These are phyloP conservation scores for Chymomyza amoena DNA, from an alignment of 2,888 invertebrate genomes.

Conservation along the genomic window DNA sequence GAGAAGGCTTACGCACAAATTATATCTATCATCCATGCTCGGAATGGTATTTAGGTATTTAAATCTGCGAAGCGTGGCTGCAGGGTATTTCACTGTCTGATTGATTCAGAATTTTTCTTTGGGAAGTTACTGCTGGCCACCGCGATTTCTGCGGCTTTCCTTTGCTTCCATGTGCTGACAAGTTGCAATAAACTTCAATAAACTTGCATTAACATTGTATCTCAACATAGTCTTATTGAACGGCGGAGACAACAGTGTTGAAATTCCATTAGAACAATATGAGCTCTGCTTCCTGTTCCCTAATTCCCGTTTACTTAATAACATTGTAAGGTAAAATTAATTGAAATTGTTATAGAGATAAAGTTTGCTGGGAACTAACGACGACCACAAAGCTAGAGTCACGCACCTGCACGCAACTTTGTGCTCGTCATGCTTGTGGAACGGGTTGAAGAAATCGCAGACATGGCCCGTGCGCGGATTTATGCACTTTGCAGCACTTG, in stretches of 20 bases:
- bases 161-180: slow-evolving; percentile 62
- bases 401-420: slow-evolving; percentile 40
- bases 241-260: background rate
- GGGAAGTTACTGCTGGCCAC: background rate
- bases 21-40: too few species aligned
- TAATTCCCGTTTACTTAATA: background rate
- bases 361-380: slow-evolving; percentile 12
- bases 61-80: too few species aligned
- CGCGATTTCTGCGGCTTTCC: slow-evolving; percentile 18
- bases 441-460: background rate
- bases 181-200: slow-evolving; percentile 70
- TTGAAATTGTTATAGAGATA: slow-evolving; percentile 36
- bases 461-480: background rate
- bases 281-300: background rate
- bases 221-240: slow-evolving; percentile 26
- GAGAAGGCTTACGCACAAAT: too few species aligned
- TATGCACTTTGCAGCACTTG: slow-evolving; percentile 1
- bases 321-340: slow-evolving; percentile 11
- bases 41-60: too few species aligned
- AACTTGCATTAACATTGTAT: slow-evolving; percentile 51
- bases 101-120: too few species aligned
- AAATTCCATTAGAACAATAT: background rate
- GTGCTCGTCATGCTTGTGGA: slow-evolving; percentile 7
- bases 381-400: slow-evolving; percentile 22
- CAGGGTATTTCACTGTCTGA: too few species aligned